Evolutionary conservation across 2,797 vertebrate species (phyloP).

Genomic region (Bufotes viridis): DNA sequence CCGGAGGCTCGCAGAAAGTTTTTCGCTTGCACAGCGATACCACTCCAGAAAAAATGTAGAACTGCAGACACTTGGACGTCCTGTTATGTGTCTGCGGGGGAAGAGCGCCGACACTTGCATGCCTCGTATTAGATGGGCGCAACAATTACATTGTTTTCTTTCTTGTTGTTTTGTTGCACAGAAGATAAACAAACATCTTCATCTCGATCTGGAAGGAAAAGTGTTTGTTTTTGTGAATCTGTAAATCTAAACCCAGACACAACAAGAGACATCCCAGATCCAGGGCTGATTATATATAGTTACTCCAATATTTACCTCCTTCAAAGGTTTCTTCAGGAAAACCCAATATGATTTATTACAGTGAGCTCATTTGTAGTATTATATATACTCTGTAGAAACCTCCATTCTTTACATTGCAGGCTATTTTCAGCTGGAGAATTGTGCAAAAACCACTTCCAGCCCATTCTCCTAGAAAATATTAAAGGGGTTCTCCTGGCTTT

Average conservation of each 20-base stretch:
- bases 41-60: neutral
- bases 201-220: neutral
- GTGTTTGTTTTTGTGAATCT: neutral
- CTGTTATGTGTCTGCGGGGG: constrained; percentile 14
- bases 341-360: neutral
- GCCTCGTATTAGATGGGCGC: neutral
- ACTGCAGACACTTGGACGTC: constrained; percentile 2
- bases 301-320: neutral
- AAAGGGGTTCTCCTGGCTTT: too few species aligned
- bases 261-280: neutral
- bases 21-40: neutral
- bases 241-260: neutral
- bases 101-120: neutral
- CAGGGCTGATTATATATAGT: neutral
- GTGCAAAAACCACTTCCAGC: too few species aligned
- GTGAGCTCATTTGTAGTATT: neutral
- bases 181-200: constrained; percentile 6
- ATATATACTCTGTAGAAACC: neutral
- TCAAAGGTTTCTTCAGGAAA: neutral
- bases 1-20: neutral
- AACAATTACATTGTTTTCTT: neutral
- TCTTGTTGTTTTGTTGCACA: neutral
- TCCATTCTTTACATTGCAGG: neutral
- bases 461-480: too few species aligned
- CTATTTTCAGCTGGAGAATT: neutral